These are phyloP conservation scores for Trachelus stipa DNA, from an alignment of 2,888 invertebrate genomes.

Conservation along the genomic window DNA sequence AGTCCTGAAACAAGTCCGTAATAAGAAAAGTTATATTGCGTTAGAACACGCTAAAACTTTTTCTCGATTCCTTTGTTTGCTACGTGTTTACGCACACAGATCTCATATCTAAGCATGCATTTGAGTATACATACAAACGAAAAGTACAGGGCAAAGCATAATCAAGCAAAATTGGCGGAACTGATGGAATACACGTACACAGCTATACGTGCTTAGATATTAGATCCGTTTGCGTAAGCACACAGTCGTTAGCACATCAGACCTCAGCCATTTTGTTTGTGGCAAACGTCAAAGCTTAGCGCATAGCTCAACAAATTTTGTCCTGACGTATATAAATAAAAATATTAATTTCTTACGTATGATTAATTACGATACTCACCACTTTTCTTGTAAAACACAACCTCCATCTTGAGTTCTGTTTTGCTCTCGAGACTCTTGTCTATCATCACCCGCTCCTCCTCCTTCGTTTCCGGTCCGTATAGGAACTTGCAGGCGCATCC, in stretches of 20 bases:
- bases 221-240: too few species aligned
- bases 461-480: conserved; percentile 90
- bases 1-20: background rate
- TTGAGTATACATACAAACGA: too few species aligned
- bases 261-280: background rate
- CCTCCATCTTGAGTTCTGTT: conserved; percentile 92
- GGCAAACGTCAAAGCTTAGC: background rate
- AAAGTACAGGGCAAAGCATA: too few species aligned
- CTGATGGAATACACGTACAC: too few species aligned
- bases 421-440: conserved; percentile 91
- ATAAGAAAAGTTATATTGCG: background rate
- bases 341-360: conserved; percentile 39
- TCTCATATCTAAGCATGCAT: too few species aligned
- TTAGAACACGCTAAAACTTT: background rate
- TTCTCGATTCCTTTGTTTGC: background rate
- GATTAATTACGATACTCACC: conserved; percentile 72
- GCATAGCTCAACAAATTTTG: background rate
- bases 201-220: too few species aligned
- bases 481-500: conserved; percentile 95
- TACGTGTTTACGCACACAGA: too few species aligned
- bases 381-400: conserved; percentile 94
- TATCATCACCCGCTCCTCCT: conserved; percentile 89
- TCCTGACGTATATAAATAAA: background rate
- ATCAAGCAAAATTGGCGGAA: too few species aligned
- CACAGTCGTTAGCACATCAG: background rate